phyloP scores from a whole-genome alignment of 2,888 invertebrate genomes.

The Heliconius ismenius region DNA sequence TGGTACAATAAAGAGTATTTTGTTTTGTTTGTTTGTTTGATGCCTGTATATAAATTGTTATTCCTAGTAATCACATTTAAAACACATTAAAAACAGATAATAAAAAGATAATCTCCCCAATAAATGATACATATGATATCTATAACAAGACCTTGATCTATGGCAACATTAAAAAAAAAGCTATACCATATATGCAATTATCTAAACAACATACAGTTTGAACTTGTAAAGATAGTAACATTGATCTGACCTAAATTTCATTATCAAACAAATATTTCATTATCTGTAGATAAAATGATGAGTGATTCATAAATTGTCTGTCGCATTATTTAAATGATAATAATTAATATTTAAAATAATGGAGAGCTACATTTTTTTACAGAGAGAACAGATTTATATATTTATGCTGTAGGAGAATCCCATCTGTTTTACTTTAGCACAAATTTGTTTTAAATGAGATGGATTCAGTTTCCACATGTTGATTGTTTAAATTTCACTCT shows the following conservation, averaged over 20 bases:
- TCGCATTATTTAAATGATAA: not conserved
- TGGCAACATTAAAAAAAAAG: not conserved
- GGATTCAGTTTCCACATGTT: too few relatives aligned
- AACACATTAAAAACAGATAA: not conserved
- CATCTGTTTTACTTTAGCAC: too few relatives aligned
- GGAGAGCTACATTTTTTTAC: too few relatives aligned
- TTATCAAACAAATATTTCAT: slow-evolving; percentile 47
- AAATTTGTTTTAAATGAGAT: too few relatives aligned
- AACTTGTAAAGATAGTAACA: slow-evolving; percentile 23
- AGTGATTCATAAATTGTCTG: slow-evolving; percentile 25
- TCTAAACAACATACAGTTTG: not conserved
- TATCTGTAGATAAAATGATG: slow-evolving; percentile 23
- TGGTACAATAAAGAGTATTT: too few relatives aligned
- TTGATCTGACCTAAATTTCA: slow-evolving; percentile 51
- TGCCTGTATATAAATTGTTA: too few relatives aligned
- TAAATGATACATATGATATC: not conserved
- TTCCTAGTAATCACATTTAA: too few relatives aligned
- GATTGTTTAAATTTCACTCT: too few relatives aligned
- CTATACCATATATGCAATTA: not conserved
- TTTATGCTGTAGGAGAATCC: too few relatives aligned
- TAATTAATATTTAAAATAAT: not conserved
- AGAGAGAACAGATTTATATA: too few relatives aligned
- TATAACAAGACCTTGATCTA: slow-evolving; percentile 3
- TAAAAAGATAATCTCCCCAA: not conserved
- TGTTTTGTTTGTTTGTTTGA: too few relatives aligned